These are phyloP conservation scores for Ctenoplectra terminalis DNA, from an alignment of 1,140 invertebrate genomes.

Conservation along the genomic window DNA sequence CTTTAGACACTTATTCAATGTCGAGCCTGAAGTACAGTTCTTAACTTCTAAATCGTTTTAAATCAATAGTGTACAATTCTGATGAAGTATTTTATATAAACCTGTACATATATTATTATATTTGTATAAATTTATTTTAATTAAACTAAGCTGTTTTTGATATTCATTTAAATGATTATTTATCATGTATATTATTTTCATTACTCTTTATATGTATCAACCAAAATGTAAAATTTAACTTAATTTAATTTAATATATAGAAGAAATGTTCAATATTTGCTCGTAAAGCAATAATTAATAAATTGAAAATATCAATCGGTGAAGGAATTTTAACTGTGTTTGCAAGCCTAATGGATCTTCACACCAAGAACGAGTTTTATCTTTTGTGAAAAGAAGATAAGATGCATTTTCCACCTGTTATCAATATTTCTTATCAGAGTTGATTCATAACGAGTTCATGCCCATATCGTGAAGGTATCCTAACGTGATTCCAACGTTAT, in stretches of 20 bases:
- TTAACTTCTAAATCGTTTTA: background rate
- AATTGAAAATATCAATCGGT: background rate
- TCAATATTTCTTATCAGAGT: slow-evolving; percentile 62
- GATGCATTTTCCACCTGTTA: slow-evolving; percentile 58
- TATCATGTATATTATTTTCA: background rate
- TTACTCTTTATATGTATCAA: background rate
- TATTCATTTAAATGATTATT: slow-evolving; percentile 14
- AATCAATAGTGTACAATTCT: slow-evolving; percentile 3
- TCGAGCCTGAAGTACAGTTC: background rate
- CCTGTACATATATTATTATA: slow-evolving; percentile 36
- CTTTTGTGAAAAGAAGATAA: slow-evolving; percentile 62
- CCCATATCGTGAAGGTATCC: background rate
- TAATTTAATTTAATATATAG: background rate
- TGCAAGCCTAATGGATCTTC: background rate
- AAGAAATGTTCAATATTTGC: background rate
- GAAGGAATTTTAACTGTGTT: background rate
- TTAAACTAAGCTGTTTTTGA: slow-evolving; percentile 4
- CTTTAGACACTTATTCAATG: background rate
- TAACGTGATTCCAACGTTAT: background rate
- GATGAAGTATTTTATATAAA: slow-evolving; percentile 30
- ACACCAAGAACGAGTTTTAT: slow-evolving; percentile 53
- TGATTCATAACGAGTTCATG: slow-evolving; percentile 60
- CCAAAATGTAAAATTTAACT: background rate
- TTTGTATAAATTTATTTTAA: slow-evolving; percentile 33
- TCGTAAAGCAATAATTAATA: background rate